Evolutionary conservation across 2,113 vertebrate species (phyloP).

Genomic region (Eidolon helvum): DNA sequence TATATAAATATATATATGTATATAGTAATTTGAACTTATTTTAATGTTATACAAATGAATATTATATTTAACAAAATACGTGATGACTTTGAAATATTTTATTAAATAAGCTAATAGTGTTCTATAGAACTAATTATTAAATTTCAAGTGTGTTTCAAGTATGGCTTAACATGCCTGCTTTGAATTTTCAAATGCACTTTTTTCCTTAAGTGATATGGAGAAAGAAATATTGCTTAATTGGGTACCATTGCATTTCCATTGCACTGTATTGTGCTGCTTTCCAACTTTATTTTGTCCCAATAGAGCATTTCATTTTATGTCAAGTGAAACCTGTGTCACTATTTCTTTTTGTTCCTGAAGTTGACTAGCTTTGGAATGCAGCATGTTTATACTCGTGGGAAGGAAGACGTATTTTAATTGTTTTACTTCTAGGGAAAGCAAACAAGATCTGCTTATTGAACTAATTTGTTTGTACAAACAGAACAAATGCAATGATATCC

Average conservation of each 20-base stretch:
- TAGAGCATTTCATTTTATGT: not conserved
- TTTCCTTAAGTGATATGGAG: not conserved
- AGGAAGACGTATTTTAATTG: not conserved
- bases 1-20: not conserved
- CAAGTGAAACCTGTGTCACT: not conserved
- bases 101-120: not conserved
- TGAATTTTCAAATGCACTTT: not conserved
- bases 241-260: not conserved
- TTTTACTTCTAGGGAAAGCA: constrained; percentile 15
- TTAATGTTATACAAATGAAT: not conserved
- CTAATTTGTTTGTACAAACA: not conserved
- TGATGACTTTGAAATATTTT: not conserved
- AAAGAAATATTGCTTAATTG: not conserved
- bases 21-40: not conserved
- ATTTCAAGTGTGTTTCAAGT: not conserved
- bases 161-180: not conserved
- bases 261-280: not conserved
- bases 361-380: not conserved
- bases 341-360: not conserved
- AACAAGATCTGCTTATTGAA: not conserved
- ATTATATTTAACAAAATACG: not conserved
- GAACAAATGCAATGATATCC: not conserved
- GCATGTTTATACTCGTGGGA: not conserved
- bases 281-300: not conserved
- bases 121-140: not conserved